Percentiles rank a stretch among this genome's conserved stretches.
phyloP scores from a whole-genome alignment of 2,113 vertebrate genomes.

The Ciconia maguari region DNA sequence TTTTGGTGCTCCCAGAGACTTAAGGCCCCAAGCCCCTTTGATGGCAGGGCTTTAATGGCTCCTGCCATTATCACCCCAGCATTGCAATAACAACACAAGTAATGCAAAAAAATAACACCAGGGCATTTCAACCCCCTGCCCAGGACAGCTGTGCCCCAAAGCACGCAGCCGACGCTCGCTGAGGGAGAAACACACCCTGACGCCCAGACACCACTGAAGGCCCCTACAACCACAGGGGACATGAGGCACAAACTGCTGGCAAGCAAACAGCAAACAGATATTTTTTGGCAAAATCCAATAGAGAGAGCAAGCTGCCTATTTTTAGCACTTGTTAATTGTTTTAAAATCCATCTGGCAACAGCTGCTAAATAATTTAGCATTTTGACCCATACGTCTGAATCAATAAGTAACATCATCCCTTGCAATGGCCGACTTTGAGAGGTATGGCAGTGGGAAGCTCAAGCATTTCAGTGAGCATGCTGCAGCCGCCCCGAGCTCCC shows the following conservation, averaged over 20 bases:
- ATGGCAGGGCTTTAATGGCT: background rate
- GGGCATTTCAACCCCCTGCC: background rate
- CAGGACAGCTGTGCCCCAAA: background rate
- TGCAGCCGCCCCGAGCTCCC: background rate
- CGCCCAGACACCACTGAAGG: background rate
- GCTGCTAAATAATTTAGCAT: conserved; percentile 6
- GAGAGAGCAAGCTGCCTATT: background rate
- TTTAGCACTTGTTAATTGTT: conserved; percentile 32
- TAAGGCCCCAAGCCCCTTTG: background rate
- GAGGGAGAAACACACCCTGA: background rate
- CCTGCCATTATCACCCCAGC: accelerated
- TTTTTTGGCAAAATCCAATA: background rate
- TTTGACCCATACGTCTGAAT: background rate
- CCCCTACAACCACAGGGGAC: accelerated
- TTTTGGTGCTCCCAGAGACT: background rate
- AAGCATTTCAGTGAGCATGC: accelerated
- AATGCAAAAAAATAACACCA: background rate
- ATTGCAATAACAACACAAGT: background rate
- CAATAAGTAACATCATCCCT: background rate
- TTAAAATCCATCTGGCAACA: conserved; percentile 31
- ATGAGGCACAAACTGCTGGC: background rate
- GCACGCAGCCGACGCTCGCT: accelerated
- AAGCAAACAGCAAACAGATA: background rate
- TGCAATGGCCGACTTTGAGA: background rate
- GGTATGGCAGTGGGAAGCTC: background rate